Conservation (phyloP, 2,797 vertebrate genomes). For the Cheirogaleus major region DNA sequence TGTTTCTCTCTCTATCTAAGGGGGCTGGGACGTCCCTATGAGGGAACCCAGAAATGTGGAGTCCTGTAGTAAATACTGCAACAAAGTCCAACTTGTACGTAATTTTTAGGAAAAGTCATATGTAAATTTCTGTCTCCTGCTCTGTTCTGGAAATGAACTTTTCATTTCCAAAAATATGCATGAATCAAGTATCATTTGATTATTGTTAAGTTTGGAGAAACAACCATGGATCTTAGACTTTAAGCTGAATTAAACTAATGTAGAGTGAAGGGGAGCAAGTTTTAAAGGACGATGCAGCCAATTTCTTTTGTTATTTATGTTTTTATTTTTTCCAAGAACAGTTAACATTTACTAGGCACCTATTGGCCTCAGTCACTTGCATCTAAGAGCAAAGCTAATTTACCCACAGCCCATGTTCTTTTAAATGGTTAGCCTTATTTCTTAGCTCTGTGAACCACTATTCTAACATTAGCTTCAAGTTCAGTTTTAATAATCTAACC, state of each 20-base stretch:
- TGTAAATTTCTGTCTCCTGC: background rate
- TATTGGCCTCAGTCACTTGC: constrained; percentile 76
- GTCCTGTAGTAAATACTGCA: constrained; percentile 62
- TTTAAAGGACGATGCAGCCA: constrained; percentile 80
- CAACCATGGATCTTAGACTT: background rate
- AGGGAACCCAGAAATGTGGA: constrained; percentile 63
- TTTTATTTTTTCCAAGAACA: constrained; percentile 81
- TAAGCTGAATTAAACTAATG: constrained; percentile 66
- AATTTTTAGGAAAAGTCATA: background rate
- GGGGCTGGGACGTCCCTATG: constrained; percentile 28
- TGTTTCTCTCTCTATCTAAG: background rate
- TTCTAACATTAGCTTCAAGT: constrained; percentile 75
- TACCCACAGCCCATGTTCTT: constrained; percentile 73
- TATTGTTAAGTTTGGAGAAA: constrained; percentile 33
- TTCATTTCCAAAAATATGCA: constrained; percentile 6
- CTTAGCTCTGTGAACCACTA: constrained; percentile 76
- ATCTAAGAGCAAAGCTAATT: constrained; percentile 81
- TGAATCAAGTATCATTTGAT: background rate
- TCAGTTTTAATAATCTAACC: constrained; percentile 68
- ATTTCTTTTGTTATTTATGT: constrained; percentile 75
- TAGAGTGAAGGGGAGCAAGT: constrained; percentile 54
- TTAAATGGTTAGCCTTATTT: constrained; percentile 73
- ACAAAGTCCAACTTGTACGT: constrained; percentile 49
- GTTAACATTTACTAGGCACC: constrained; percentile 82
- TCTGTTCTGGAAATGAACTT: constrained; percentile 35